Evolutionary conservation across 2,888 invertebrate genomes (phyloP), one percentile per base, ranked within the genome.

Genomic region (Nomada flava): DNA sequence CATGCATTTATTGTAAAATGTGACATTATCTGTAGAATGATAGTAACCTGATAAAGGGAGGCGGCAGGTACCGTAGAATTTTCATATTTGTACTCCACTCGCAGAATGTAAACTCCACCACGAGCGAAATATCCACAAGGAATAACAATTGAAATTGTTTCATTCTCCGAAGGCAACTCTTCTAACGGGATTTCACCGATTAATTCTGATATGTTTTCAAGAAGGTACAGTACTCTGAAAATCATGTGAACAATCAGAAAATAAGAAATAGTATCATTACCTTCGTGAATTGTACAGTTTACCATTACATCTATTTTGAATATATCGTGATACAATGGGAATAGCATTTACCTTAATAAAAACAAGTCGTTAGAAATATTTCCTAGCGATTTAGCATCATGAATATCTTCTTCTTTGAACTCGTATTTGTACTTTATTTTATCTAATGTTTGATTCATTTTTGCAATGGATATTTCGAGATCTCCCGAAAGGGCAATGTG

Each of bases 401-500:
- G 50, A 10, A 11, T 36, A 7, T 20, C 50, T 18, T 53, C 64
- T n/a, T 44, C 50, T 15, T 70, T 63, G 5, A 72, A 70, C 13
- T 59, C 69, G n/a, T 69, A 44, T 57, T 55, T 62, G 50, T 42
- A 75, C 36, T 63, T 23, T 50, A 36, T 36, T 52, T 72, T 69
- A n/a, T 52, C 26, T 9, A 53, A 65, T 1, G 29, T 60, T 50
- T 83, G 68, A 42, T 77, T 53, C 4, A 76, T 74, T 29, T 79
- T 94, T 67, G 94, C 91, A 89, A 97, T 95, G 92, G 95, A 95
- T 87, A 97, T 95, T 92, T 96, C 96, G 79, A 97, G 95, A 93
- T 97, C 97, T 85, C 97, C 97, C 87, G 97, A 97, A 88, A 97
- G 94, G 47, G 97, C 97, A 79, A 96, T 96, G 92, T 97, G 96